A percentile compares a stretch with the other conserved stretches of the same genome.
phyloP scores from a whole-genome alignment of 1,140 invertebrate species.

The Holcopasites calliopsidis region DNA sequence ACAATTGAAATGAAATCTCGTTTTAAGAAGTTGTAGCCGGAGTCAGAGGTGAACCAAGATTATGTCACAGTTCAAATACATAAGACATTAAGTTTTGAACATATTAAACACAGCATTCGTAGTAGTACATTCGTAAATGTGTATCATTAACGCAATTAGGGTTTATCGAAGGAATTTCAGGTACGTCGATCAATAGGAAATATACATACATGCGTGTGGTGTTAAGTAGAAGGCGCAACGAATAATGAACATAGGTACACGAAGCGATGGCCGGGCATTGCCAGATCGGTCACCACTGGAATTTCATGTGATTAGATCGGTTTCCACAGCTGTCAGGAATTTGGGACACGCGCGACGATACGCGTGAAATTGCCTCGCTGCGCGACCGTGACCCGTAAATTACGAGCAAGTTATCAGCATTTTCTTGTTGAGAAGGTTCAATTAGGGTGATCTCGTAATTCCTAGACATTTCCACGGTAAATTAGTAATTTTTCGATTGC shows the following conservation, averaged over 20 bases:
- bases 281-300: conserved; percentile 37
- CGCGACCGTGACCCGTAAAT: conserved; percentile 43
- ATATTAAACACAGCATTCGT: no score
- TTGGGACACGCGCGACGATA: conserved; percentile 49
- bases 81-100: no score
- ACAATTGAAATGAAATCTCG: no score
- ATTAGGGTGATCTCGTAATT: not conserved
- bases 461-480: no score
- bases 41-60: no score
- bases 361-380: conserved; percentile 41
- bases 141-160: not conserved
- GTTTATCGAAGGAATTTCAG: not conserved
- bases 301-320: conserved; percentile 52
- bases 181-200: conserved; percentile 20
- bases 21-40: no score
- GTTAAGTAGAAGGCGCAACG: conserved; percentile 39
- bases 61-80: no score
- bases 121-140: not conserved
- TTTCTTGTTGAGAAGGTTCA: no score
- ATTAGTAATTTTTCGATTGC: no score
- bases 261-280: conserved; percentile 35
- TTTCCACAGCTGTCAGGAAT: conserved; percentile 41
- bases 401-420: conserved; percentile 42
- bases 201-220: conserved; percentile 29
- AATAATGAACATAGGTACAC: conserved; percentile 44